Conservation (phyloP, 1,140 invertebrate species). For the Eueides isabella region DNA sequence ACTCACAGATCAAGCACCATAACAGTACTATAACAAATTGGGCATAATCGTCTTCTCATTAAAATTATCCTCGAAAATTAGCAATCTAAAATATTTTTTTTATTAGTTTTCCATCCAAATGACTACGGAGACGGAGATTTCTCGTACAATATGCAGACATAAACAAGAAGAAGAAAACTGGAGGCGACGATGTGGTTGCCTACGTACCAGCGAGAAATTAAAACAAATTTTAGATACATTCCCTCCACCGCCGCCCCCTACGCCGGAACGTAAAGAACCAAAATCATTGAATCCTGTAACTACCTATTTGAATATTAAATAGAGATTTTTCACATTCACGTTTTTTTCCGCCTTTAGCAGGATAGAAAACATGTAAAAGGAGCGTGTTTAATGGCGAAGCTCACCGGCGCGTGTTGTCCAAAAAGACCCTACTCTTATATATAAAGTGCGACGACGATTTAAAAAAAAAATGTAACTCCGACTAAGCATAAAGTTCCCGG, state of each 20-base stretch:
- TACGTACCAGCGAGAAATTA: slow-evolving; percentile 66
- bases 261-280: slow-evolving; percentile 15
- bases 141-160: slow-evolving; percentile 15
- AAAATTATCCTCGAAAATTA: background rate
- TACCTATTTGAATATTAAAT: background rate
- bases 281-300: background rate
- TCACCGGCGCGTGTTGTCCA: too few species aligned
- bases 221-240: slow-evolving; percentile 56
- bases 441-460: too few species aligned
- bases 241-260: slow-evolving; percentile 52
- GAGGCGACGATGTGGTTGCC: slow-evolving; percentile 59
- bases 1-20: too few species aligned
- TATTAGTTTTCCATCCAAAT: background rate
- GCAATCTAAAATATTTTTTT: background rate
- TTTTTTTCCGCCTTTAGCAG: background rate
- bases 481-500: too few species aligned
- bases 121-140: slow-evolving; percentile 16
- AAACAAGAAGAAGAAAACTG: slow-evolving; percentile 37
- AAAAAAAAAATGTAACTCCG: too few species aligned
- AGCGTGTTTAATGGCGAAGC: too few species aligned
- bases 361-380: too few species aligned
- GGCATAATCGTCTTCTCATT: background rate
- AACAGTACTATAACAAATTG: too few species aligned
- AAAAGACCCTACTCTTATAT: too few species aligned
- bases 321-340: too few species aligned